Percentiles rank a stretch among this genome's conserved stretches.
Evolutionary conservation across 2,797 vertebrate species (phyloP).

Genomic region (Aratinga solstitialis): DNA sequence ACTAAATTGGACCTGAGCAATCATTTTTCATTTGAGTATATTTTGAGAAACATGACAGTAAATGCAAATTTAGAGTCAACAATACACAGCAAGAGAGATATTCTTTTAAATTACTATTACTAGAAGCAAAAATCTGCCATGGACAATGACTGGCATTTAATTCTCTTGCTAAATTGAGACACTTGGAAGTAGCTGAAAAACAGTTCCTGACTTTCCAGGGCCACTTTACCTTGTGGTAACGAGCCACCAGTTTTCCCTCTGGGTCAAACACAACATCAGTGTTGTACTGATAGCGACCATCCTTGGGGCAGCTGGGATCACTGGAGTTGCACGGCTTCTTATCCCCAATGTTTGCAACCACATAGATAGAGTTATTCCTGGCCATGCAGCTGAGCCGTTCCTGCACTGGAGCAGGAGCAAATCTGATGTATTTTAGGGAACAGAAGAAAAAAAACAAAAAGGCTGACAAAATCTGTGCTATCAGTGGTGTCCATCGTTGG

Average conservation of each 20-base stretch:
- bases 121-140: neutral
- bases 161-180: neutral
- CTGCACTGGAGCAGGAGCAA: slow-evolving; percentile 69
- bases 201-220: neutral
- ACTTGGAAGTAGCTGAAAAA: neutral
- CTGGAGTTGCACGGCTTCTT: slow-evolving; percentile 67
- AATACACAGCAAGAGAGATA: neutral
- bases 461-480: neutral
- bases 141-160: neutral
- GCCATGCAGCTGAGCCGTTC: slow-evolving; percentile 77
- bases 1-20: neutral
- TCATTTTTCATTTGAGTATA: neutral
- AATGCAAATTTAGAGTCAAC: neutral
- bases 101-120: neutral
- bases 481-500: too few relatives aligned
- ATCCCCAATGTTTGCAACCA: slow-evolving; percentile 75
- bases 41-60: neutral
- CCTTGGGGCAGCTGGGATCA: slow-evolving; percentile 40
- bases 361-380: slow-evolving; percentile 73
- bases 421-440: slow-evolving; percentile 50
- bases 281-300: slow-evolving; percentile 75
- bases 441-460: neutral
- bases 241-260: slow-evolving; percentile 73
- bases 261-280: slow-evolving; percentile 69
- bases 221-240: slow-evolving; percentile 76